Percentiles rank a stretch among this genome's conserved stretches.
These are phyloP conservation scores for Diogma glabrata DNA, from an alignment of 2,888 invertebrate genomes.

Conservation along the genomic window DNA sequence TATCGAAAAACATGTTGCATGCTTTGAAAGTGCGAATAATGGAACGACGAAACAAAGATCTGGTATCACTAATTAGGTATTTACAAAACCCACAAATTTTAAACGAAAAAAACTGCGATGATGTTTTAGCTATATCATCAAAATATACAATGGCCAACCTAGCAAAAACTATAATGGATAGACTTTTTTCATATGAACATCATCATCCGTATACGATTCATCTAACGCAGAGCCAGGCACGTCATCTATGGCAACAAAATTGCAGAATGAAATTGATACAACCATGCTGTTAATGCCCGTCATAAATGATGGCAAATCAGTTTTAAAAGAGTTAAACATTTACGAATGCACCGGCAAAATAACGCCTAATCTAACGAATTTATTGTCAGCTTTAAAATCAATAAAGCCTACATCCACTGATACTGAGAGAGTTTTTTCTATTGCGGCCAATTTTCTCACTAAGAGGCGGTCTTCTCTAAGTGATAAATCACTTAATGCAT, in stretches of 20 bases:
- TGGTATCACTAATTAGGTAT: neutral
- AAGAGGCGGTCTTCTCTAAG: too few species aligned
- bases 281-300: neutral
- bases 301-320: neutral
- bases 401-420: too few species aligned
- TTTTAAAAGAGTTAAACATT: neutral
- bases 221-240: too few species aligned
- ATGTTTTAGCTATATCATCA: neutral
- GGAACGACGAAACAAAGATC: slow-evolving; percentile 5
- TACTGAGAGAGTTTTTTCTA: too few species aligned
- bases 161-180: neutral
- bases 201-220: neutral
- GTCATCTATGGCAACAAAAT: too few species aligned
- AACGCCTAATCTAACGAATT: neutral
- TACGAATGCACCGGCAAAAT: neutral
- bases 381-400: too few species aligned
- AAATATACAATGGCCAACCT: slow-evolving; percentile 3
- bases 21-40: neutral
- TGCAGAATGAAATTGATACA: neutral
- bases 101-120: neutral
- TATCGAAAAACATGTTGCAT: neutral
- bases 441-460: too few species aligned
- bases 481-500: too few species aligned
- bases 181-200: neutral
- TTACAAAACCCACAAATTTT: slow-evolving; percentile 2